Base-by-base conservation (phyloP, 2,888 invertebrate genomes). In the Ormia ochracea region DNA sequence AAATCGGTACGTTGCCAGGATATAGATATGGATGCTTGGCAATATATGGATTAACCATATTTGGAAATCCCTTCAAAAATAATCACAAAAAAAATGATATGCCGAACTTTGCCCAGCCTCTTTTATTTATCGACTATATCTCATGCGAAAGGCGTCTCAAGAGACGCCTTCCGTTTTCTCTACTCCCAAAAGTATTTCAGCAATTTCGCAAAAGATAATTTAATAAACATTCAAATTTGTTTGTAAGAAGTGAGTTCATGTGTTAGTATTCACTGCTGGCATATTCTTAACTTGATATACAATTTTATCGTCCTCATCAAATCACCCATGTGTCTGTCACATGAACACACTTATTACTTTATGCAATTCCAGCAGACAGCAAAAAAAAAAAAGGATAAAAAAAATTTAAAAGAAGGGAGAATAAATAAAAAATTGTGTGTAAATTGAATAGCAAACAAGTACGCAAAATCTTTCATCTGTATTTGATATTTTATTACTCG, bases 401-500 rank as follows among this genome's bases (percentile, higher is more conserved):
- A 41, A 14, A 28, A 19, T 28, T 0, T 0, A 17, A 4, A 23
- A 2, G 28, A 45, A 36, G 1, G 38, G n/a, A 52, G 23, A 10
- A 45, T 68, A 14, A 43, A 28, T 14, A 31, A 31, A 41, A 23
- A 31, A 0, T 58, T n/a, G 21, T 31, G 21, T 70, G 31, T 41
- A 50, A 61, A 59, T 59, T 7, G 59, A 38, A 48, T 38, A 65
- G 48, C 14, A 61, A 66, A 41, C 6, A 36, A 50, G 41, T 33
- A 21, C 26, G 23, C 21, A 28, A 26, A 36, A 1, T 26, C 14
- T 1, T 14, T 17, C 48, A 74, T 43, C 66, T 58, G 41, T 59
- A 17, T 74, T 58, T 66, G 21, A 56, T 17, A 65, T 50, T 28
- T 63, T 54, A 59, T 63, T 65, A 58, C 38, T 59, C 12, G 17